Evolutionary conservation across 1,140 invertebrate species (phyloP), one percentile per base, ranked within the genome.

Genomic region (Lucilia sericata): DNA sequence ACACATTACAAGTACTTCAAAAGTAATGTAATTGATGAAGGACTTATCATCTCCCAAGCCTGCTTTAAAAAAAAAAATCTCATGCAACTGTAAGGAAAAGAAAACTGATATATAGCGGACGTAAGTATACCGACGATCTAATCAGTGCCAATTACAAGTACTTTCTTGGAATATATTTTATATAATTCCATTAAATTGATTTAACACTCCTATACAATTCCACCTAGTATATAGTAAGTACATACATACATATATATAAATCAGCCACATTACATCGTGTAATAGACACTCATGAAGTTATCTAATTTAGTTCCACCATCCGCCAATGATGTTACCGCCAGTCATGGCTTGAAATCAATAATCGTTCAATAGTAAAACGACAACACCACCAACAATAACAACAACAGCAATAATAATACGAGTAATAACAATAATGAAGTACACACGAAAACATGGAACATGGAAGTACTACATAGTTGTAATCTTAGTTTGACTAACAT

Each of bases 221-320:
- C 42, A 42, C 42, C 42, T 42, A 42, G 42, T 42, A 42, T 10
- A 3, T 30, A n/a, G n/a, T n/a, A n/a, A n/a, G 13, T 49, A 9
- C 49, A 49, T 49, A 49, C 5, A 49, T 49, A 5, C 49, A 12
- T 49, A 49, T 49, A 49, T 49, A 13, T 55, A 55, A 55, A 42
- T 42, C 5, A 42, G 42, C 42, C 2, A 42, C 42, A 42, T 42
- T 42, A 42, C 42, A 42, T 42, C 42, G 42, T 55, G 51, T 82
- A 65, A 82, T 82, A 34, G 55, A 82, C 78, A 82, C 55, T 82
- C 80, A 60, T 60, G 49, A 82, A 82, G 75, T 78, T 78, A 78
- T 78, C 75, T 78, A 42, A 42, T 78, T 42, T 78, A 47, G 75
- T 78, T 47, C n/a, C 36, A 78, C 36, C 75, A 47, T 47, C 36